Conservation (phyloP, 1,140 invertebrate genomes). For the Megalopta genalis region DNA sequence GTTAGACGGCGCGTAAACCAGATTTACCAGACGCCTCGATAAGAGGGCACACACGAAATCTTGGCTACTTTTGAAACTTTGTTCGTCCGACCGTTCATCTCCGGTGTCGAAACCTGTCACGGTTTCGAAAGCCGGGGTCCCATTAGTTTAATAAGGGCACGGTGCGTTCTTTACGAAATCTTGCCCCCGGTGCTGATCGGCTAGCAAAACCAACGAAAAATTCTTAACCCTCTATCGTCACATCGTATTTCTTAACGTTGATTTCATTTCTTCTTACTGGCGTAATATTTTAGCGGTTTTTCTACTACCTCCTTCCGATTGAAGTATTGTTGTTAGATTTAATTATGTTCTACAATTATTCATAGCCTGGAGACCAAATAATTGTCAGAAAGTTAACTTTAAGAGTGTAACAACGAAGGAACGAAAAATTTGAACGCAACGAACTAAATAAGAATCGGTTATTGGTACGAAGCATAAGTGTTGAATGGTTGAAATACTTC, state of each 20-base stretch:
- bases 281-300: too few species aligned
- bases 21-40: slow-evolving; percentile 16
- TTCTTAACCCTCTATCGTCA: background rate
- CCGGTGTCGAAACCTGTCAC: slow-evolving; percentile 58
- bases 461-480: too few species aligned
- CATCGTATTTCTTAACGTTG: background rate
- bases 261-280: background rate
- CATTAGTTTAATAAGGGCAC: slow-evolving; percentile 68
- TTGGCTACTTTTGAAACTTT: slow-evolving; percentile 58
- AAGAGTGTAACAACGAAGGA: too few species aligned
- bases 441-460: too few species aligned
- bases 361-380: too few species aligned
- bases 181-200: slow-evolving; percentile 31
- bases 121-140: slow-evolving; percentile 62
- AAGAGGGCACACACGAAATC: slow-evolving; percentile 43
- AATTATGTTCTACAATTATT: too few species aligned
- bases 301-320: too few species aligned
- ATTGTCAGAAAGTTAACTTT: too few species aligned
- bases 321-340: too few species aligned
- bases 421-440: too few species aligned
- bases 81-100: slow-evolving; percentile 60
- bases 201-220: slow-evolving; percentile 36
- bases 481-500: too few species aligned
- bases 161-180: slow-evolving; percentile 65
- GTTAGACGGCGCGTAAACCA: background rate